Evolutionary conservation across 2,888 invertebrate genomes (phyloP).

Genomic region (Andricus curvator): DNA sequence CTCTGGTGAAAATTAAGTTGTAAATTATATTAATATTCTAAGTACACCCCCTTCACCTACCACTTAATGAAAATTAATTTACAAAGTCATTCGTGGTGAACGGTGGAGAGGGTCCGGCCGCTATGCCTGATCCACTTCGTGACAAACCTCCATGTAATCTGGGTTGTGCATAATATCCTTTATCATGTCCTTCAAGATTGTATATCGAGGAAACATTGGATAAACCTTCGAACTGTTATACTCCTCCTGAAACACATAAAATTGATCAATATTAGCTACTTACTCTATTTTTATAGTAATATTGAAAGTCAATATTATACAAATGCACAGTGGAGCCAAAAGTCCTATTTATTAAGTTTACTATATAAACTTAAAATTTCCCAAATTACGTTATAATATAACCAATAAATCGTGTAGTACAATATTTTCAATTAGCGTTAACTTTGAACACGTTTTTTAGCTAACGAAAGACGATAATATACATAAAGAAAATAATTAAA

Average conservation of each 20-base stretch:
- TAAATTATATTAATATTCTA: neutral
- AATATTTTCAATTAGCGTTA: no score
- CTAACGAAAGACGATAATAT: no score
- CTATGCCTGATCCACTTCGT: slow-evolving; percentile 86
- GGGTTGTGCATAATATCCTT: slow-evolving; percentile 97
- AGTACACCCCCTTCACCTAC: slow-evolving; percentile 68
- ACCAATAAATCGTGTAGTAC: no score
- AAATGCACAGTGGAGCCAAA: no score
- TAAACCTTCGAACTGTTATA: slow-evolving; percentile 95
- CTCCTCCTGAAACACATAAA: slow-evolving; percentile 84
- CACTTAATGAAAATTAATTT: slow-evolving; percentile 58
- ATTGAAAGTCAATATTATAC: neutral
- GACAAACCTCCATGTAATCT: slow-evolving; percentile 98
- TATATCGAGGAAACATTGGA: slow-evolving; percentile 96
- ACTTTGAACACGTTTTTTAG: no score
- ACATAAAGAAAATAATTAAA: no score
- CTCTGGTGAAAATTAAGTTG: neutral
- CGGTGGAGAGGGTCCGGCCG: slow-evolving; percentile 76
- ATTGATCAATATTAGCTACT: neutral
- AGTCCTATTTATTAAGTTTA: no score
- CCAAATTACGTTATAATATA: no score
- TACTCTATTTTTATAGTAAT: neutral
- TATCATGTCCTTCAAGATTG: slow-evolving; percentile 98
- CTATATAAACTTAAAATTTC: no score
- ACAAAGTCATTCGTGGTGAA: slow-evolving; percentile 75